Percentiles rank a stretch among this genome's conserved stretches.
Conservation (phyloP, 2,797 vertebrate genomes). For the Pitangus sulphuratus region DNA sequence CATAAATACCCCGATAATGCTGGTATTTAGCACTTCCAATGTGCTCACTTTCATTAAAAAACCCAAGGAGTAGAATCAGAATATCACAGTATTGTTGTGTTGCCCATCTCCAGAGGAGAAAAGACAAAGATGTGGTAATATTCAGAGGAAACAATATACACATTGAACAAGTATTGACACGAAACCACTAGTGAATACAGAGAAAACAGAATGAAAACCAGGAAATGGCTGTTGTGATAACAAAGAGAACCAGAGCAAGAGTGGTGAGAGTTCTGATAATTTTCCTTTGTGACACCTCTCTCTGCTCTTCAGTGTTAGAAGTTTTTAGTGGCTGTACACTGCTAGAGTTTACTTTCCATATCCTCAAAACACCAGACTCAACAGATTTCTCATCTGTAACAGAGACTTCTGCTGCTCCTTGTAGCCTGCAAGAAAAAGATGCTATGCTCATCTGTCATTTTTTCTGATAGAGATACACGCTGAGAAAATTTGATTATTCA, state of each 20-base stretch:
- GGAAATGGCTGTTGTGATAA: fast-evolving
- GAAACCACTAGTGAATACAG: not conserved
- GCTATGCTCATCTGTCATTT: not conserved
- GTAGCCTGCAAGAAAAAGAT: not conserved
- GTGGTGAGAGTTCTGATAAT: not conserved
- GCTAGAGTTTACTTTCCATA: not conserved
- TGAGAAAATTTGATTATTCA: slow-evolving; percentile 20
- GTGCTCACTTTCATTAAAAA: fast-evolving
- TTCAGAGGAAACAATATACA: not conserved
- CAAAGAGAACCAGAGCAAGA: not conserved
- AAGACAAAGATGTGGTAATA: not conserved
- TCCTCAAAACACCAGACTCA: not conserved
- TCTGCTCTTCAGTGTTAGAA: not conserved
- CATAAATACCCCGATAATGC: not conserved
- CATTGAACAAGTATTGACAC: fast-evolving
- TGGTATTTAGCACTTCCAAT: not conserved
- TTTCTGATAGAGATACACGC: not conserved
- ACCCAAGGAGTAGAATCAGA: not conserved
- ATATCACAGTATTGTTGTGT: fast-evolving
- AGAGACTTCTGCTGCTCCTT: not conserved
- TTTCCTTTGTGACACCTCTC: not conserved
- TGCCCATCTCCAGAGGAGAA: not conserved
- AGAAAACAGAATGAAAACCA: not conserved
- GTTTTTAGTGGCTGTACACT: not conserved
- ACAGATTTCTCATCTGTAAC: not conserved